Evolutionary conservation across 1,140 invertebrate species (phyloP).

Genomic region (Macrocentrus cingulum): DNA sequence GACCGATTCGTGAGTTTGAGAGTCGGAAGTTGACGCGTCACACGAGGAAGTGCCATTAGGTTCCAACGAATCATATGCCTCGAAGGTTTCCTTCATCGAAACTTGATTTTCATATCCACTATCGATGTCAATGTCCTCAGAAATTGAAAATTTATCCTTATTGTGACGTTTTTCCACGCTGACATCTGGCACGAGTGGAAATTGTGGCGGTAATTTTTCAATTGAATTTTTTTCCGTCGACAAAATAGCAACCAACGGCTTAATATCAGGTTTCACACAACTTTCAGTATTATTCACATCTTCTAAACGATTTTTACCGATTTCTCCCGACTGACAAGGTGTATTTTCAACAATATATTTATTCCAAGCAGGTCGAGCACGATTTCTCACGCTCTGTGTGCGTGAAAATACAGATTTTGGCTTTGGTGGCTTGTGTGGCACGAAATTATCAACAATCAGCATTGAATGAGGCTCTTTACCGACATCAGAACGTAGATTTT

Average conservation of each 20-base stretch:
- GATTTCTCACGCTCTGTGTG: conserved; percentile 51
- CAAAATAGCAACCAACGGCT: neutral
- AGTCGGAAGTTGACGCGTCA: conserved; percentile 24
- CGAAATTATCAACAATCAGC: conserved; percentile 51
- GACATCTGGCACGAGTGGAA: too few species aligned
- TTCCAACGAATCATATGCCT: conserved; percentile 48
- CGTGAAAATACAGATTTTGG: conserved; percentile 49
- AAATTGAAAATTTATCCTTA: neutral
- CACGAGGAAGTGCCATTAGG: conserved; percentile 22
- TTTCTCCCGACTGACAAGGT: conserved; percentile 20
- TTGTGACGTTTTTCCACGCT: too few species aligned
- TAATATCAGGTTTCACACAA: neutral
- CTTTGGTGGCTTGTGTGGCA: conserved; percentile 59
- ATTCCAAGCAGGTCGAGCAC: conserved; percentile 46
- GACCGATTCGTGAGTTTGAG: conserved; percentile 19
- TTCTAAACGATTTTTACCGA: neutral
- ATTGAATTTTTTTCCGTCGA: too few species aligned
- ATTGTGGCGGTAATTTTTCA: neutral
- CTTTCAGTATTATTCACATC: neutral
- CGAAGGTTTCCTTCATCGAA: conserved; percentile 43
- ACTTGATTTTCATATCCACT: conserved; percentile 38
- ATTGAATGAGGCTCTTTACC: conserved; percentile 45
- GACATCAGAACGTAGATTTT: conserved; percentile 28
- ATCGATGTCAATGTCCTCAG: conserved; percentile 13
- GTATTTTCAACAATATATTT: conserved; percentile 38